Evolutionary conservation across 2,797 vertebrate genomes (phyloP).

Genomic region (Sebastes variabilis): DNA sequence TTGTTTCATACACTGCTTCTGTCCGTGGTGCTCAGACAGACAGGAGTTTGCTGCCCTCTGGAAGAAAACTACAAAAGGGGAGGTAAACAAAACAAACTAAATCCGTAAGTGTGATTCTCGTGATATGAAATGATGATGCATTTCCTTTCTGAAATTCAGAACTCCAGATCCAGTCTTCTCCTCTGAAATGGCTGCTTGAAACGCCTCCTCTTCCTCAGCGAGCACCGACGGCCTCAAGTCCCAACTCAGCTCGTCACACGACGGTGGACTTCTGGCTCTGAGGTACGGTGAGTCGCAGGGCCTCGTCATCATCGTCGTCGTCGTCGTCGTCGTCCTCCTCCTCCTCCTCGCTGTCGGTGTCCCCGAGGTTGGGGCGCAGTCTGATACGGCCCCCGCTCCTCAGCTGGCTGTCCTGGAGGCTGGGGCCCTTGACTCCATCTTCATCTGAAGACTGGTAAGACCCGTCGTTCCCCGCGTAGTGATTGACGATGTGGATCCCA

Average conservation of each 20-base stretch:
- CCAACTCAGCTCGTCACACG: constrained; percentile 82
- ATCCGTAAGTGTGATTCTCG: constrained; percentile 35
- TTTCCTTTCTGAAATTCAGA: constrained; percentile 36
- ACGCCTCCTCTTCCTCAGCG: not conserved
- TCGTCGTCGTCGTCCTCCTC: constrained; percentile 79
- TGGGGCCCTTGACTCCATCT: constrained; percentile 81
- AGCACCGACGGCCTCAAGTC: not conserved
- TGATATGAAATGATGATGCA: constrained; percentile 55
- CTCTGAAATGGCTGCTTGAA: constrained; percentile 20
- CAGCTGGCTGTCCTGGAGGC: constrained; percentile 68
- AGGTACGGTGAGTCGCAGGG: constrained; percentile 77
- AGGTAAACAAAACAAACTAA: constrained; percentile 30
- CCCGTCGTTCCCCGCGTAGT: constrained; percentile 88
- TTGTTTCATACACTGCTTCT: constrained; percentile 62
- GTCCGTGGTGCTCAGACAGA: constrained; percentile 49
- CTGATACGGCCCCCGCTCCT: constrained; percentile 77
- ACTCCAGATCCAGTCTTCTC: constrained; percentile 13
- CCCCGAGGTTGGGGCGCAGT: constrained; percentile 84
- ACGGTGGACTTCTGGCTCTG: constrained; percentile 88
- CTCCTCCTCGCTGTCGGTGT: constrained; percentile 86
- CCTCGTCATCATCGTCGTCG: constrained; percentile 73
- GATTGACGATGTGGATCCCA: constrained; percentile 95
- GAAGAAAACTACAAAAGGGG: constrained; percentile 40
- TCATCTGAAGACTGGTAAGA: constrained; percentile 95
- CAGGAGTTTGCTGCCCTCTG: constrained; percentile 82